phyloP scores from a whole-genome alignment of 2,113 vertebrate species.

The Actenoides hombroni region DNA sequence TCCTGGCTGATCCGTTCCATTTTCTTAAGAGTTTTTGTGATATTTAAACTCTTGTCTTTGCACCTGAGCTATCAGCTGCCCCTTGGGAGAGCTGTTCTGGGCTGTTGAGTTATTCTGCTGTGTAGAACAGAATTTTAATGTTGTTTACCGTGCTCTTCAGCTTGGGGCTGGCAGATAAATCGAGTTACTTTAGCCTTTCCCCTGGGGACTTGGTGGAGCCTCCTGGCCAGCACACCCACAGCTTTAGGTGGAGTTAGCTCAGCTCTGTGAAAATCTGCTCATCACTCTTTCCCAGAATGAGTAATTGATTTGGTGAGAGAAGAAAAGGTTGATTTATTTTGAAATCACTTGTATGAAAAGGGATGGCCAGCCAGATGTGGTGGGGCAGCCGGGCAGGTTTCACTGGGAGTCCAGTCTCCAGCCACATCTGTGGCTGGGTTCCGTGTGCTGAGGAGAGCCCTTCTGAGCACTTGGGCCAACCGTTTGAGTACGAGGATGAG shows the following conservation, averaged over 20 bases:
- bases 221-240: neutral
- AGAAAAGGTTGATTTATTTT: neutral
- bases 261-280: neutral
- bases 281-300: neutral
- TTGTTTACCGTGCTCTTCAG: conserved; percentile 12
- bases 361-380: neutral
- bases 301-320: neutral
- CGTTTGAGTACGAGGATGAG: accelerated
- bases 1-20: neutral
- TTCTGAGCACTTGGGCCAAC: neutral
- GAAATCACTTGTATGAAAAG: neutral
- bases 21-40: neutral
- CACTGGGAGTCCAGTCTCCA: neutral
- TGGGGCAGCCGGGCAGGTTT: neutral
- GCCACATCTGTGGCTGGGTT: neutral
- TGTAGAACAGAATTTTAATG: conserved; percentile 11
- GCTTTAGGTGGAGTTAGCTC: conserved; percentile 17
- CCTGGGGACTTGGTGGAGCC: neutral
- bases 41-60: neutral
- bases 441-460: too few species aligned
- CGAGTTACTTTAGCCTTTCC: neutral
- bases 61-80: neutral
- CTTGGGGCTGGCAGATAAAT: neutral
- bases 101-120: neutral
- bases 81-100: neutral